These are phyloP conservation scores for Ancistrus triradiatus DNA, from an alignment of 2,113 vertebrate genomes.

Conservation along the genomic window DNA sequence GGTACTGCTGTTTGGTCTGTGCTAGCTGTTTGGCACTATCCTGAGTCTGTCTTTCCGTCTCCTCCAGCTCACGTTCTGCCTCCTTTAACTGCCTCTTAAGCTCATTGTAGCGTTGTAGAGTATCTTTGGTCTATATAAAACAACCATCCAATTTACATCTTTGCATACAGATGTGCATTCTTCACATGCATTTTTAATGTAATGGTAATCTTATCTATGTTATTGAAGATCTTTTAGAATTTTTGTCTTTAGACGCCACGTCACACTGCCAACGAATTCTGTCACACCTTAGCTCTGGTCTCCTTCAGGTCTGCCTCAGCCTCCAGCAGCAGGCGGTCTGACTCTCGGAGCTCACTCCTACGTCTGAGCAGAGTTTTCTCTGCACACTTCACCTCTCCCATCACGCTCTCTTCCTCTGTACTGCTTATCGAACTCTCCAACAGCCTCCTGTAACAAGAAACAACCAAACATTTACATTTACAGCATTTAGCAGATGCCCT, in stretches of 20 bases:
- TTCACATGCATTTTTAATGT: too few species aligned
- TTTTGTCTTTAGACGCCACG: too few species aligned
- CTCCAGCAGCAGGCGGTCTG: constrained; percentile 76
- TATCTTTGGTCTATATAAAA: constrained; percentile 66
- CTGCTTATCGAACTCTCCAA: constrained; percentile 54
- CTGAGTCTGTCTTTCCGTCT: constrained; percentile 70
- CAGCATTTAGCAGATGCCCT: too few species aligned
- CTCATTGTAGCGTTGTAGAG: constrained; percentile 59
- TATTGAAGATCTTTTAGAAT: too few species aligned
- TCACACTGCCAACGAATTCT: too few species aligned
- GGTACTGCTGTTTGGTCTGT: constrained; percentile 71
- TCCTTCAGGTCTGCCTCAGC: constrained; percentile 72
- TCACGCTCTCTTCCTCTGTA: constrained; percentile 60
- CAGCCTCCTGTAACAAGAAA: constrained; percentile 58
- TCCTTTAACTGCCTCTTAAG: constrained; percentile 60
- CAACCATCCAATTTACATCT: too few species aligned
- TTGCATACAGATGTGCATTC: too few species aligned
- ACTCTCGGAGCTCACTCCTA: constrained; percentile 77
- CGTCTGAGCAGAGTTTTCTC: constrained; percentile 82
- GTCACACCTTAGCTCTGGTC: constrained; percentile 67
- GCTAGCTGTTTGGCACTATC: constrained; percentile 68
- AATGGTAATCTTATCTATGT: too few species aligned
- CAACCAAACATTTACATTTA: neutral
- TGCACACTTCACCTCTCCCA: constrained; percentile 71
- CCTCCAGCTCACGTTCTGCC: constrained; percentile 68